Evolutionary conservation across 2,113 vertebrate species (phyloP).

Genomic region (Origma solitaria): DNA sequence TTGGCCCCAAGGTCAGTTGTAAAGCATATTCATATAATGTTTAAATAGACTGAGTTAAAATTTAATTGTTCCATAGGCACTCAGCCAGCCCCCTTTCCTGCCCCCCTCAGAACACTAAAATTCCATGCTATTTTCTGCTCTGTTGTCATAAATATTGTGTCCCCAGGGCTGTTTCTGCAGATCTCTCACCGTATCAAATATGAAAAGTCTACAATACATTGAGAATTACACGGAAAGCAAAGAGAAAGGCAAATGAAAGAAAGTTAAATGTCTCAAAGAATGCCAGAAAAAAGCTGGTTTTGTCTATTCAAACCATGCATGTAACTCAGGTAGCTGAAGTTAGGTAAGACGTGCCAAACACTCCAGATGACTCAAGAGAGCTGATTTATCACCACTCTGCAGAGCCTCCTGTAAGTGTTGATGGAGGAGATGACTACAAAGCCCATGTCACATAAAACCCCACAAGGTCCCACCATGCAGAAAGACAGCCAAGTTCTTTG

Average conservation of each 20-base stretch:
- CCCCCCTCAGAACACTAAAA: neutral
- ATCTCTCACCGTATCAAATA: neutral
- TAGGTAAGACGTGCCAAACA: accelerated
- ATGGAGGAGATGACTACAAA: neutral
- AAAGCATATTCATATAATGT: neutral
- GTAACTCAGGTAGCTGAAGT: neutral
- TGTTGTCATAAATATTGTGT: neutral
- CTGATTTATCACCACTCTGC: neutral
- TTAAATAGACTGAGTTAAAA: neutral
- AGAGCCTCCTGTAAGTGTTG: neutral
- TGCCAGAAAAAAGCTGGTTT: neutral
- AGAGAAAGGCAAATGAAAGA: neutral
- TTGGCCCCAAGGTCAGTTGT: neutral
- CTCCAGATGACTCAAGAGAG: neutral
- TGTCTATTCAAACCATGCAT: neutral
- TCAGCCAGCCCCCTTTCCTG: neutral
- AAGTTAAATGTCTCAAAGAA: neutral
- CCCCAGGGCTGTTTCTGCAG: neutral
- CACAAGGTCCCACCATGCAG: neutral
- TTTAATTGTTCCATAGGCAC: neutral
- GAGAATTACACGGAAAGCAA: neutral
- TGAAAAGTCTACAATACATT: neutral
- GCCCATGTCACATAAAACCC: neutral
- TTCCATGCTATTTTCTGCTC: neutral
- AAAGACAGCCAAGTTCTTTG: neutral